Conservation (phyloP, 2,888 invertebrate genomes). For the Hyposoter didymator region DNA sequence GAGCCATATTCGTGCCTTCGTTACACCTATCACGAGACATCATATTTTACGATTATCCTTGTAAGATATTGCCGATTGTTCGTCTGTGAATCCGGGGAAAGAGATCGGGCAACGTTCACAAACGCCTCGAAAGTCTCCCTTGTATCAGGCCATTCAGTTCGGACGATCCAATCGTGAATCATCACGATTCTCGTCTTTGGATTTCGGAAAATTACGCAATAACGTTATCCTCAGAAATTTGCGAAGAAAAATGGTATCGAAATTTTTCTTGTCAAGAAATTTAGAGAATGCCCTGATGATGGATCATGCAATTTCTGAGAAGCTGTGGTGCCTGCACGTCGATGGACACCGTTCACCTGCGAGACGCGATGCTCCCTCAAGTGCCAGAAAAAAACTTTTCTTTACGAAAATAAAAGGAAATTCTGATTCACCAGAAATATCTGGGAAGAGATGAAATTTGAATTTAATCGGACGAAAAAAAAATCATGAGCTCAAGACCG, state of each 20-base stretch:
- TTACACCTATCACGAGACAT: slow-evolving; percentile 23
- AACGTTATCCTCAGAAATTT: neutral
- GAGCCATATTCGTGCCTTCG: neutral
- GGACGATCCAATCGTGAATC: slow-evolving; percentile 2
- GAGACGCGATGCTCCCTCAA: neutral
- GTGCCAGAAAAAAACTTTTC: neutral
- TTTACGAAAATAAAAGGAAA: neutral
- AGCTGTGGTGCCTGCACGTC: neutral
- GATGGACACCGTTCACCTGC: neutral
- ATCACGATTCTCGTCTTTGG: neutral
- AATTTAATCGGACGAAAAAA: too few relatives aligned
- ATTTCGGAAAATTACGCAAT: neutral
- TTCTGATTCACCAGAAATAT: neutral
- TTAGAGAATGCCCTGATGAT: too few relatives aligned
- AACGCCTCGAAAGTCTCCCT: neutral
- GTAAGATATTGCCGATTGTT: slow-evolving; percentile 31
- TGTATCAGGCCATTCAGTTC: neutral
- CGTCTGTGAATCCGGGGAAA: slow-evolving; percentile 23
- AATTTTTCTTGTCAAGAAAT: too few relatives aligned
- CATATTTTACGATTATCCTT: slow-evolving; percentile 25
- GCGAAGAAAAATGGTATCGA: neutral
- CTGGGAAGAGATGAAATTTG: neutral
- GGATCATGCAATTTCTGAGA: slow-evolving; percentile 4
- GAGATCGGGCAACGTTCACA: slow-evolving; percentile 3
- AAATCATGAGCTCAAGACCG: neutral